phyloP scores from a whole-genome alignment of 2,797 vertebrate genomes.

The Hipposideros larvatus region DNA sequence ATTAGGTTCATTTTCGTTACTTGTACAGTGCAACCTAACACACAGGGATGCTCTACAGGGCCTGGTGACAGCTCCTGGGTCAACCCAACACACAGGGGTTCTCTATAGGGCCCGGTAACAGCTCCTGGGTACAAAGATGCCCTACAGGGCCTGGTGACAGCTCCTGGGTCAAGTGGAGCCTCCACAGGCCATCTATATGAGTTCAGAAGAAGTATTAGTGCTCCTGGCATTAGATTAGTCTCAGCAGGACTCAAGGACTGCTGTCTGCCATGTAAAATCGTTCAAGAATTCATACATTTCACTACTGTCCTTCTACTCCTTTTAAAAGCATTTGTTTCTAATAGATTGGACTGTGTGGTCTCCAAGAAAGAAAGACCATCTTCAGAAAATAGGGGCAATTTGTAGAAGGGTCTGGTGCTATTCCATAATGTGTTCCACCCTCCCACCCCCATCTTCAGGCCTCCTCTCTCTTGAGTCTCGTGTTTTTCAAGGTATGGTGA shows the following conservation, averaged over 20 bases:
- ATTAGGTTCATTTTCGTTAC: background rate
- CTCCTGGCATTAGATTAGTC: background rate
- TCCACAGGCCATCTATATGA: too few species aligned
- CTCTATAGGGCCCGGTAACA: background rate
- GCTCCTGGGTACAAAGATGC: background rate
- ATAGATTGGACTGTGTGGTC: background rate
- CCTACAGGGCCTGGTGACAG: background rate
- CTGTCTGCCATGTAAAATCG: background rate
- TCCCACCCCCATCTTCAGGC: too few species aligned
- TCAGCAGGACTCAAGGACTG: background rate
- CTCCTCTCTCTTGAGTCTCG: background rate
- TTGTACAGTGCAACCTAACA: background rate
- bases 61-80: background rate
- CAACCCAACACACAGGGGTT: too few species aligned
- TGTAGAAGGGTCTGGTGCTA: background rate
- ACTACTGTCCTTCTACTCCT: background rate
- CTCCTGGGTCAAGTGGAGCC: background rate
- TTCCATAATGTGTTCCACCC: accelerated
- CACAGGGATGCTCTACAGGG: too few species aligned
- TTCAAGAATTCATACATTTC: background rate
- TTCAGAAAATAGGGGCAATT: background rate
- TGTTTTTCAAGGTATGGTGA: constrained; percentile 46
- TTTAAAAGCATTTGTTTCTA: background rate
- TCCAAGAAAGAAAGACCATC: background rate
- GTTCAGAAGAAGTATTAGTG: background rate